phyloP scores from a whole-genome alignment of 1,140 invertebrate genomes.

The Panagrolaimus sp. region DNA sequence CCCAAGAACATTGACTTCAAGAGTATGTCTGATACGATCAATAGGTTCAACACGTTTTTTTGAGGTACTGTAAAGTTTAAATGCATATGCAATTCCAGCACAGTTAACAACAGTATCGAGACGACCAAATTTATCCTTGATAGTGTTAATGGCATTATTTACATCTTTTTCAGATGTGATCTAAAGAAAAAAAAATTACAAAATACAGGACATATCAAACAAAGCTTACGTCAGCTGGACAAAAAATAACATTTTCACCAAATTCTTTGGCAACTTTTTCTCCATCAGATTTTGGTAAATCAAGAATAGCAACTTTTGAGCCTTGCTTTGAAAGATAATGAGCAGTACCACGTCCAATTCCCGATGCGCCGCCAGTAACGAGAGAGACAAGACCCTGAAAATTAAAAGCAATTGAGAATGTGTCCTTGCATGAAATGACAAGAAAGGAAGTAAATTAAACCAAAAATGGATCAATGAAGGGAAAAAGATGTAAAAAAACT shows the following conservation, averaged over 20 bases:
- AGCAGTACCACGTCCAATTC: slow-evolving; percentile 79
- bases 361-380: slow-evolving; percentile 86
- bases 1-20: slow-evolving; percentile 77
- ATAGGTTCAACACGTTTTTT: slow-evolving; percentile 71
- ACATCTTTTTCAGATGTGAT: slow-evolving; percentile 78
- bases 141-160: slow-evolving; percentile 67
- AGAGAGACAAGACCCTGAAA: slow-evolving; percentile 70
- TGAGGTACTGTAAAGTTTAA: slow-evolving; percentile 81
- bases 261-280: slow-evolving; percentile 69
- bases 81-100: slow-evolving; percentile 82
- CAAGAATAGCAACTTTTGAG: slow-evolving; percentile 75
- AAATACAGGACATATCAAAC: slow-evolving; percentile 16
- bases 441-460: too few relatives aligned
- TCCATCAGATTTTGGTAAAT: slow-evolving; percentile 77
- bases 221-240: slow-evolving; percentile 72
- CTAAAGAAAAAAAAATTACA: slow-evolving; percentile 61
- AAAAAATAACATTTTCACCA: slow-evolving; percentile 72
- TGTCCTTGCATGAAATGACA: too few relatives aligned
- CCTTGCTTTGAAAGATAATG: slow-evolving; percentile 75
- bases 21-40: slow-evolving; percentile 64
- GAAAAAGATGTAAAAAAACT: too few relatives aligned
- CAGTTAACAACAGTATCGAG: slow-evolving; percentile 86
- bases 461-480: too few relatives aligned
- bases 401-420: background rate
- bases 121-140: slow-evolving; percentile 74